Base-by-base conservation (phyloP, 2,797 vertebrate genomes). In the Spinus olivaceus region DNA sequence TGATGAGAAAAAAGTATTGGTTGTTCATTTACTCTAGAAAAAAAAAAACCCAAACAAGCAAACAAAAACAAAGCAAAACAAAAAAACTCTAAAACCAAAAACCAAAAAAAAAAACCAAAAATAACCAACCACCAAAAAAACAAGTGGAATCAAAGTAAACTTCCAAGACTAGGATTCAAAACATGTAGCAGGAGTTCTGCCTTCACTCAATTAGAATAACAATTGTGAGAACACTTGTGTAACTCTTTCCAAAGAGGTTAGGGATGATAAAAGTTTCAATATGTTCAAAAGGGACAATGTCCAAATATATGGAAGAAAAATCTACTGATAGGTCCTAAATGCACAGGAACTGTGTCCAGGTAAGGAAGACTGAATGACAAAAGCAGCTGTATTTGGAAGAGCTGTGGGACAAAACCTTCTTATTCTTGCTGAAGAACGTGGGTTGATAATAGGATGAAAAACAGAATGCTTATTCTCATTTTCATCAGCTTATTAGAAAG, bases 241-340 rank as follows among this genome's bases (percentile, higher is more conserved):
- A 61, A 46, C 6, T 53, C 33, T 32, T 79, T 39, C 23, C 53
- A 37, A 46, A 3, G 2, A 85, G 3, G 7, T 2, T 46, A 14
- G 32, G 3, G 10, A 9, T 35, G 25, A 30, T 28, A 42, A 33
- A 53, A 50, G 7, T 28, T 88, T 64, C 24, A n/a, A 39, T 3
- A n/a, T 0, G 0, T 81, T 64, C 8, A 25, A 64, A 64, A 28
- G 17, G 10, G 3, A n/a, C 6, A 47, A 8, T 19, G 6, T 35
- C 63, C 15, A 70, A 65, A 9, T 7, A 2, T 3, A 13, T 2
- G 1, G 20, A 78, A 67, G 3, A 41, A 87, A 81, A 89, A 47
- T 12, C 2, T 4, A 0, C 4, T 46, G 6, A 17, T 14, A 12
- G 4, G 3, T 42, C 5, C 14, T 46, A 72, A 64, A 87, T 12